Conservation (phyloP, 2,888 invertebrate species). For the Petrolisthes cinctipes region DNA sequence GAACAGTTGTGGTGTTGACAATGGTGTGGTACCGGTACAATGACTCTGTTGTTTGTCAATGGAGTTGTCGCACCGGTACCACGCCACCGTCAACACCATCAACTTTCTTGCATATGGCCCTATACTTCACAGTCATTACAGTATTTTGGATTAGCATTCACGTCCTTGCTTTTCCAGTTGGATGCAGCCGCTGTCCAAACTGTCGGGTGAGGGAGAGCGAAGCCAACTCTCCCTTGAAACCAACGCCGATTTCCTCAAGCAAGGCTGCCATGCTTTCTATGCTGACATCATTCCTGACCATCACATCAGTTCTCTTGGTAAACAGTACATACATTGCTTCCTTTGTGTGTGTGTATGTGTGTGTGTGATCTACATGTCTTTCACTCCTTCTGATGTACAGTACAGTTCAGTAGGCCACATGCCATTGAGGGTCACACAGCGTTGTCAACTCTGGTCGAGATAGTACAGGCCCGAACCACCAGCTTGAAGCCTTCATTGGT, state of each 20-base stretch:
- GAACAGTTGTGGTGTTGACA: neutral
- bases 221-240: constrained; percentile 24
- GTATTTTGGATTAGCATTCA: neutral
- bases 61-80: neutral
- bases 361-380: too few relatives aligned
- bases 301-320: constrained; percentile 62
- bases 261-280: constrained; percentile 65
- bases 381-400: too few relatives aligned
- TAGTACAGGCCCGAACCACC: too few relatives aligned
- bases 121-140: neutral
- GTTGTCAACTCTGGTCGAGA: too few relatives aligned
- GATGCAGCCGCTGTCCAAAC: constrained; percentile 56
- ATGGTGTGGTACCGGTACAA: neutral
- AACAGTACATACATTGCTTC: neutral
- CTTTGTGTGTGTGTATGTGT: too few relatives aligned
- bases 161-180: constrained; percentile 30
- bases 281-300: constrained; percentile 37
- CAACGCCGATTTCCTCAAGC: constrained; percentile 51
- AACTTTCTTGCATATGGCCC: neutral
- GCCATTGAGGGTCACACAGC: too few relatives aligned
- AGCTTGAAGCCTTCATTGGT: too few relatives aligned
- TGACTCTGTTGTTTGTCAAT: neutral
- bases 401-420: too few relatives aligned
- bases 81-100: neutral
- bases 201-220: constrained; percentile 17